phyloP scores from a whole-genome alignment of 2,888 invertebrate genomes.

The Caenorhabditis wallacei region DNA sequence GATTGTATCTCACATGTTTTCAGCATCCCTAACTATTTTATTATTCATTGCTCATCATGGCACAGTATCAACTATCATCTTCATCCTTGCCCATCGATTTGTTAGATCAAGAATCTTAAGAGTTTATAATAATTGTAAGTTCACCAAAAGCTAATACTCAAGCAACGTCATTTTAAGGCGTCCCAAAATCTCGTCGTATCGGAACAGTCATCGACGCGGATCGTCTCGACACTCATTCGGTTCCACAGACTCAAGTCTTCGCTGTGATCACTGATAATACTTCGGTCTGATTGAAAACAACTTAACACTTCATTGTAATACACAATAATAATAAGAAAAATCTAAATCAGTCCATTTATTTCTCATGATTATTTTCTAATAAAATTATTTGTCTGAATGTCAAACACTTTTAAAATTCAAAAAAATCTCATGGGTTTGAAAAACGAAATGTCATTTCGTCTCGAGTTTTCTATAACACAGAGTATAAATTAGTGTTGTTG shows the following conservation, averaged over 20 bases:
- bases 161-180: slow-evolving; percentile 2
- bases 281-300: slow-evolving; percentile 22
- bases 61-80: slow-evolving; percentile 44
- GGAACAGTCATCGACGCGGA: slow-evolving; percentile 40
- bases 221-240: slow-evolving; percentile 15
- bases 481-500: background rate
- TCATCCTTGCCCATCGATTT: slow-evolving; percentile 50
- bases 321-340: too few relatives aligned
- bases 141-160: background rate
- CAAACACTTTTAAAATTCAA: too few relatives aligned
- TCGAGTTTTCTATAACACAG: too few relatives aligned
- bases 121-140: slow-evolving; percentile 31
- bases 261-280: slow-evolving; percentile 34
- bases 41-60: slow-evolving; percentile 48
- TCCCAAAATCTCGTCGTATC: slow-evolving; percentile 38
- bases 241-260: slow-evolving; percentile 48
- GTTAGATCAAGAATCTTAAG: slow-evolving; percentile 36
- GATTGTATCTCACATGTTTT: background rate
- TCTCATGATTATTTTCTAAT: too few relatives aligned
- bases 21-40: slow-evolving; percentile 35
- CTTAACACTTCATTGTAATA: background rate
- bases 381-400: too few relatives aligned
- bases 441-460: too few relatives aligned
- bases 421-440: too few relatives aligned
- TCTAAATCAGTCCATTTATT: too few relatives aligned